Conservation (phyloP, 2,888 invertebrate species). For the Gisinianus flammeolus region DNA sequence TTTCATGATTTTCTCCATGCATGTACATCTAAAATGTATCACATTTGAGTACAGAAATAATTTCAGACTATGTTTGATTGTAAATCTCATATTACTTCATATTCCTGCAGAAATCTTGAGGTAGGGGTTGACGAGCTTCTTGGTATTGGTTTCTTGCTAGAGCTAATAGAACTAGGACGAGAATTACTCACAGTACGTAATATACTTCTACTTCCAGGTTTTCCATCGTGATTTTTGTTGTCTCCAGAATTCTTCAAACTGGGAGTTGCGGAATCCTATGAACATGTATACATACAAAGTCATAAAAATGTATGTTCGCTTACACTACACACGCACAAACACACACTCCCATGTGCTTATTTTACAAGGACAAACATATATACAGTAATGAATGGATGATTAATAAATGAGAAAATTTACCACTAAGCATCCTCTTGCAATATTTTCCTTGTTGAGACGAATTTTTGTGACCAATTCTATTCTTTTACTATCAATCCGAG, state of each 20-base stretch:
- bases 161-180: background rate
- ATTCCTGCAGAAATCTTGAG: constrained; percentile 33
- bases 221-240: constrained; percentile 29
- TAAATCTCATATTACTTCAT: constrained; percentile 29
- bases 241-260: constrained; percentile 9
- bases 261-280: constrained; percentile 34
- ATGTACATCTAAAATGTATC: too few species aligned
- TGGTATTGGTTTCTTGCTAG: background rate
- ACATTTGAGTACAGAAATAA: background rate
- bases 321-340: background rate
- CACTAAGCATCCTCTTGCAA: constrained; percentile 32
- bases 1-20: too few species aligned
- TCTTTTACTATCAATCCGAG: constrained; percentile 43
- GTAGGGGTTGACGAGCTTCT: constrained; percentile 26
- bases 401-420: background rate
- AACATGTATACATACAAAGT: background rate
- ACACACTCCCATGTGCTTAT: background rate
- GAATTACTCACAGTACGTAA: constrained; percentile 23
- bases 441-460: constrained; percentile 54
- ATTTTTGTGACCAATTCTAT: constrained; percentile 47
- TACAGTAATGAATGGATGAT: background rate
- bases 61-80: background rate
- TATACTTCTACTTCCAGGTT: constrained; percentile 35
- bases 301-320: background rate
- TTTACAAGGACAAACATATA: background rate